A percentile compares a stretch with the other conserved stretches of the same genome.
phyloP scores from a whole-genome alignment of 2,888 invertebrate genomes.

The Yponomeuta sedellus region DNA sequence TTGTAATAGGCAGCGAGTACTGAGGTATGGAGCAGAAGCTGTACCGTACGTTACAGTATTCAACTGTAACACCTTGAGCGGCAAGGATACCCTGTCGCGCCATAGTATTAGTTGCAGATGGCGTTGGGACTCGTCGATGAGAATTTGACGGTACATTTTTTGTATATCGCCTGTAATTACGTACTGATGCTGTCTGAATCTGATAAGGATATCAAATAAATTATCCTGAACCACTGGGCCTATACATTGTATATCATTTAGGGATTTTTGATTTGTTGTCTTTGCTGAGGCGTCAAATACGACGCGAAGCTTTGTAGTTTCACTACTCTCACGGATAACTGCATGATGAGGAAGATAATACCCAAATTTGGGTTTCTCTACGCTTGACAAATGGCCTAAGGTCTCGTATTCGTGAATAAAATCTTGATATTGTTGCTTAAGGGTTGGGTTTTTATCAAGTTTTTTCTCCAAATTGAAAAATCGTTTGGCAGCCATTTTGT shows the following conservation, averaged over 20 bases:
- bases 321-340: conserved; percentile 22
- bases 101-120: conserved; percentile 8
- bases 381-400: no score
- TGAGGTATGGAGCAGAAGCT: conserved; percentile 19
- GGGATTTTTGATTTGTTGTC: conserved; percentile 24
- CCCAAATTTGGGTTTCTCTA: no score
- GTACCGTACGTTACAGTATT: conserved; percentile 1
- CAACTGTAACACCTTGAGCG: background rate
- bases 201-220: conserved; percentile 22
- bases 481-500: no score
- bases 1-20: conserved; percentile 25
- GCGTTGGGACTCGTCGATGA: background rate
- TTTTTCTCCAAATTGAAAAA: no score
- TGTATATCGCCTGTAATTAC: conserved; percentile 6
- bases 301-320: conserved; percentile 25
- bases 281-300: conserved; percentile 27
- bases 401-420: no score
- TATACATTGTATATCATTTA: conserved; percentile 27
- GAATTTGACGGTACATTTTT: conserved; percentile 9
- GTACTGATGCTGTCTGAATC: background rate
- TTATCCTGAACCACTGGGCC: conserved; percentile 29
- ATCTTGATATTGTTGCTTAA: no score
- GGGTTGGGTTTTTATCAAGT: no score
- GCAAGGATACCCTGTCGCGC: background rate
- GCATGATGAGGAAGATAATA: conserved; percentile 28